Evolutionary conservation across 2,113 vertebrate species (phyloP).

Genomic region (Gorilla gorilla): DNA sequence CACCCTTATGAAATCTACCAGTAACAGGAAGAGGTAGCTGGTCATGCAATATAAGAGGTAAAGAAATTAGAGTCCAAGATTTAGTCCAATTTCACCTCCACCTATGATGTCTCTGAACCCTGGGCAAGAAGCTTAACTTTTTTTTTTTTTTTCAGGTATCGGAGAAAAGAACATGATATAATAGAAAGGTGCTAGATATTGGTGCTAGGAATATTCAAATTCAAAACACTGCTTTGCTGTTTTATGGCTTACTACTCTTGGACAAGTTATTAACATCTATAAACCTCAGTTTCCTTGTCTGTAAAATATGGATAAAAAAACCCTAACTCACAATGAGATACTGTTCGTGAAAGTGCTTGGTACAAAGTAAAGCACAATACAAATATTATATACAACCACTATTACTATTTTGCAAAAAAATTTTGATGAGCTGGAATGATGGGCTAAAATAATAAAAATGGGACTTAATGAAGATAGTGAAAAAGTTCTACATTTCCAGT

Average conservation of each 20-base stretch:
- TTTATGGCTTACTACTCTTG: slow-evolving; percentile 14
- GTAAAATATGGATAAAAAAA: slow-evolving; percentile 24
- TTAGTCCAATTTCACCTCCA: background rate
- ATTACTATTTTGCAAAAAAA: background rate
- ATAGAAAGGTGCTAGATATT: background rate
- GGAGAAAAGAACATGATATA: background rate
- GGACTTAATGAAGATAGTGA: slow-evolving; percentile 1
- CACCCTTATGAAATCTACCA: background rate
- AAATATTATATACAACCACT: background rate
- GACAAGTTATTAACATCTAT: slow-evolving; percentile 35
- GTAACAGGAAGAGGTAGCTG: background rate
- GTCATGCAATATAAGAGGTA: background rate
- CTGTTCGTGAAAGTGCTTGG: background rate
- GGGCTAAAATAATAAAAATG: slow-evolving; percentile 7
- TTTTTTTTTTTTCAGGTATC: background rate
- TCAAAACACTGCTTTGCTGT: background rate
- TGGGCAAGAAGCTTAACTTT: background rate
- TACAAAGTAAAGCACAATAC: slow-evolving; percentile 9
- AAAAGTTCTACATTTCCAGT: background rate
- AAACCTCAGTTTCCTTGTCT: slow-evolving; percentile 26
- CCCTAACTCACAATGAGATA: background rate
- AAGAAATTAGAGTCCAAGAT: background rate
- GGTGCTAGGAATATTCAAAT: slow-evolving; percentile 1
- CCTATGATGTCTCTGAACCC: slow-evolving; percentile 14
- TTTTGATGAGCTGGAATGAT: background rate